Conservation (phyloP, 2,113 vertebrate genomes). For the Eubucco bourcierii region DNA sequence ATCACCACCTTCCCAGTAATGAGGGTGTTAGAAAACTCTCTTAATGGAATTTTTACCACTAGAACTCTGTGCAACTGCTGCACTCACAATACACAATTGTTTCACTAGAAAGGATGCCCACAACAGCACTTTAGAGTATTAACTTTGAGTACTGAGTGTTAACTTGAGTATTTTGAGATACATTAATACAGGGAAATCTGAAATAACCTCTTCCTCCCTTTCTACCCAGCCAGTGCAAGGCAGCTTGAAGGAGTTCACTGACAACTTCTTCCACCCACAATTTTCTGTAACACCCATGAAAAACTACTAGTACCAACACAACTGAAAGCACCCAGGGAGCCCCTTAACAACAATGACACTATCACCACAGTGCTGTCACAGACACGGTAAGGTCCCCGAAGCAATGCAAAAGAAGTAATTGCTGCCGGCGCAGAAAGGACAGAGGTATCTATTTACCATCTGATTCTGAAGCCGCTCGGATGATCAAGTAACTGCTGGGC, state of each 20-base stretch:
- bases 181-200: background rate
- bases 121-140: background rate
- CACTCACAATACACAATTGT: background rate
- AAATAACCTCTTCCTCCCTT: background rate
- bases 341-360: background rate
- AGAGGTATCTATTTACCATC: slow-evolving; percentile 83
- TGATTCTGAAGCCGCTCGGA: slow-evolving; percentile 95
- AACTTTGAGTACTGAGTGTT: background rate
- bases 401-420: background rate
- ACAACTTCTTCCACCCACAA: background rate
- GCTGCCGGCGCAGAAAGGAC: background rate
- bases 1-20: background rate
- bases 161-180: background rate
- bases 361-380: background rate
- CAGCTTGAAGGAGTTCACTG: background rate
- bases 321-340: background rate
- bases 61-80: background rate
- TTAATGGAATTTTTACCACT: background rate
- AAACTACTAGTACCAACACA: background rate
- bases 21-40: background rate
- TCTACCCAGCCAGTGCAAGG: background rate
- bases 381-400: background rate
- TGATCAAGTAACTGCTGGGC: slow-evolving; percentile 98
- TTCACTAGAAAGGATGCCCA: background rate
- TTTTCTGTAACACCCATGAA: background rate